These are phyloP conservation scores for Syritta pipiens DNA, from an alignment of 2,888 invertebrate genomes.

Conservation along the genomic window DNA sequence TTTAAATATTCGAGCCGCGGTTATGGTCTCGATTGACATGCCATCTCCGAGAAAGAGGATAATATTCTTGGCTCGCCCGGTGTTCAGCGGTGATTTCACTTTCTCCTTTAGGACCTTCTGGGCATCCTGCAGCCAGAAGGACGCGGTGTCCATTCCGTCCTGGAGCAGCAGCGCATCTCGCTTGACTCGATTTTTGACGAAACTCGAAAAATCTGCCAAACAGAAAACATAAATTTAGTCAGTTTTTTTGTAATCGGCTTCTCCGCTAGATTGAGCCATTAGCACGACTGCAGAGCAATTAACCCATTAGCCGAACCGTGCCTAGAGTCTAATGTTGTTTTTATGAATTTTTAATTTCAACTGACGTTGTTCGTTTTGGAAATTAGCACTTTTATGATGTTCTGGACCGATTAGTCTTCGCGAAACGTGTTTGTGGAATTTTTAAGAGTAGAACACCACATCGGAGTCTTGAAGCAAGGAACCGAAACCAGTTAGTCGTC, in stretches of 20 bases:
- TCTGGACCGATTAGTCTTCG: neutral
- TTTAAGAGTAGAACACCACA: too few relatives aligned
- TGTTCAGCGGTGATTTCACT: conserved; percentile 72
- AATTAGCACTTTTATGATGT: neutral
- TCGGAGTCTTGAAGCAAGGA: too few relatives aligned
- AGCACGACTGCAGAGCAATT: too few relatives aligned
- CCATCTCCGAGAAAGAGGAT: conserved; percentile 92
- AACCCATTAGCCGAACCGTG: too few relatives aligned
- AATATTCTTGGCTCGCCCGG: conserved; percentile 84
- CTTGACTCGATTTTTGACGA: conserved; percentile 33
- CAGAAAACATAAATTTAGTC: too few relatives aligned
- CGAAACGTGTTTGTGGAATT: conserved; percentile 18
- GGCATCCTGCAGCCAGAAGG: conserved; percentile 75
- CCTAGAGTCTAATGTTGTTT: neutral
- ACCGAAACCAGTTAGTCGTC: too few relatives aligned
- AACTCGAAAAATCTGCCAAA: too few relatives aligned
- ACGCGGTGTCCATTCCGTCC: conserved; percentile 51
- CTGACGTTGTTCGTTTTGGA: neutral
- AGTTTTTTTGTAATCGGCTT: too few relatives aligned
- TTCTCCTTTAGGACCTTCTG: conserved; percentile 74
- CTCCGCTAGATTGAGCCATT: too few relatives aligned
- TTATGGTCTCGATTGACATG: conserved; percentile 86
- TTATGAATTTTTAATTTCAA: conserved; percentile 13
- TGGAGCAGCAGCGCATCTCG: conserved; percentile 21
- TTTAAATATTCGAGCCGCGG: conserved; percentile 83